Base-by-base conservation (phyloP, 2,113 vertebrate species). In the Hymenochirus boettgeri region DNA sequence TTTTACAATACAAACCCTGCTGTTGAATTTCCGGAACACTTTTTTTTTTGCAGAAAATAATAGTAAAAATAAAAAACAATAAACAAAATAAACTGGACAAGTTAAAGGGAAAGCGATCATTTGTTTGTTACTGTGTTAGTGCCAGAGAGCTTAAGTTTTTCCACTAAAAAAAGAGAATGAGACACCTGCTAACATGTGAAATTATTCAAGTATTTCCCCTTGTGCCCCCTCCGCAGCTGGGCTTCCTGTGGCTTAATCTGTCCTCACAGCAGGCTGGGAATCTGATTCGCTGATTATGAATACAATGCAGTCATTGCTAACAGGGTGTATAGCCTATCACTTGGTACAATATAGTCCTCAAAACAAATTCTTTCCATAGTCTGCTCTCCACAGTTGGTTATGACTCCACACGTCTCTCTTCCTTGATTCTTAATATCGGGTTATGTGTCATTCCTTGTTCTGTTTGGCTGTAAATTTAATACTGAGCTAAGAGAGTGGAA, bases 401-500 rank as follows among this genome's bases (percentile, higher is more conserved):
- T 1, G 0, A 60, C 62, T 47, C 71, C 61, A 71, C 39, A 15
- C 11, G 56, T 27, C 73, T 52, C 73, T 72, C 37, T 72, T 71
- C 37, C 66, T 51, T 79, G 64, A 66, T 58, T 76, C 61, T 66
- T 60, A 63, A 64, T 57, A 72, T 70, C 75, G 58, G 77, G 74
- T 73, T 72, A 69, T 62, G 72, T 70, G 70, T 71, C 75, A 72
- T 70, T 73, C 77, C 73, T 70, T 72, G 70, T 76, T 79, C 73
- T 59, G n/a, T 63, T 77, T 45, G 35, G 70, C 74, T 80, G 70
- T 62, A 76, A 77, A 78, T 62, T 65, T 77, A 74, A 72, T 71
- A 70, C 47, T 73, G 71, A 77, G 73, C 74, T 80, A 81, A 79
- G 77, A 79, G 79, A 80, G 75, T 78, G 75, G 71, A 81, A 77